Evolutionary conservation across 2,113 vertebrate species (phyloP), one percentile per base, ranked within the genome.

Genomic region (Sceloporus undulatus): DNA sequence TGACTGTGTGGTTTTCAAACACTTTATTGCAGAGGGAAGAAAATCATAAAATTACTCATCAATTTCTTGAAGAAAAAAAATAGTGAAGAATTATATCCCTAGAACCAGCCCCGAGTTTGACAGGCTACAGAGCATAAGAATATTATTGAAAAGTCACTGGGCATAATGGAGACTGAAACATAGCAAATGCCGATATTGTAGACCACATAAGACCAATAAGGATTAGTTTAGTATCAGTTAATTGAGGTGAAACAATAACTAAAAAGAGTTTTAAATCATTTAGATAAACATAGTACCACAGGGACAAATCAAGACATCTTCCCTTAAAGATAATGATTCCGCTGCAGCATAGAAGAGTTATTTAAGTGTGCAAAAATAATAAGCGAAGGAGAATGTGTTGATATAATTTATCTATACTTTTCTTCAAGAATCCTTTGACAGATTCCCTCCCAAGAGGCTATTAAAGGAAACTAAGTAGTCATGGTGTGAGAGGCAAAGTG

Each of bases 321-420:
- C 68, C 74, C 62, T 82, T 48, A 85, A 62, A 68, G 54, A 91
- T 88, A 88, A 85, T 11, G 2, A 73, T 25, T 62, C 54, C 68
- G 1, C 13, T 78, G 80, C 74, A 90, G 89, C 19, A 1, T 75
- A 80, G 54, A 74, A n/a, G 78, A 83, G 4, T 68, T 75, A 82
- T 89, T 83, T 83, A 85, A 87, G 21, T 29, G 10, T 27, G 13
- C 65, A 87, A 82, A 86, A 86, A 86, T 89, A 86, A 89, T 82
- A 82, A 88, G 25, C 52, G 79, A 85, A 89, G 84, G 70, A 73
- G 79, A 86, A 82, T 76, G 42, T 66, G 42, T 86, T 85, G 59
- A 89, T 82, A 89, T 89, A 89, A 86, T 85, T 89, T 89, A 89
- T 84, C 87, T 84, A 54, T 75, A 81, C 42, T 82, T 83, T 88